phyloP scores from a whole-genome alignment of 2,113 vertebrate genomes.

The Ptyas mucosa region DNA sequence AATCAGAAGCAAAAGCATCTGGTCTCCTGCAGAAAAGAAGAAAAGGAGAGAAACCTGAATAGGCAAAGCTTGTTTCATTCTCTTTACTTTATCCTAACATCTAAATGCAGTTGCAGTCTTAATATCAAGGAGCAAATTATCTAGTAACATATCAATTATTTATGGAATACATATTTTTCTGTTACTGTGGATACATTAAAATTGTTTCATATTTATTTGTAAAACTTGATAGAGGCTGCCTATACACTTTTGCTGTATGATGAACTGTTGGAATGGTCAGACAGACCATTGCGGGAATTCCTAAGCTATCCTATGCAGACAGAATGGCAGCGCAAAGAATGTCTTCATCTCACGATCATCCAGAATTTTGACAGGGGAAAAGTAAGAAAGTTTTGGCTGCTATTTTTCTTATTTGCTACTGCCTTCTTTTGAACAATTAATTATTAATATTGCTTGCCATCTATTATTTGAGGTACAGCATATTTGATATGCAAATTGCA shows the following conservation, averaged over 20 bases:
- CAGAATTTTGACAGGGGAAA: slow-evolving; percentile 95
- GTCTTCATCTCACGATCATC: slow-evolving; percentile 91
- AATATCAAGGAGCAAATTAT: background rate
- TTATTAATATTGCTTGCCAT: background rate
- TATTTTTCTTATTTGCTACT: background rate
- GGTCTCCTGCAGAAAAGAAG: background rate
- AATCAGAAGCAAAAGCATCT: background rate
- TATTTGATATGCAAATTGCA: background rate
- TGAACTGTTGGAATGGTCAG: slow-evolving; percentile 94
- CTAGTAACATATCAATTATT: background rate
- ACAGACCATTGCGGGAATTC: slow-evolving; percentile 90
- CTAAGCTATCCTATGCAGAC: slow-evolving; percentile 97
- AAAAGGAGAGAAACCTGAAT: background rate
- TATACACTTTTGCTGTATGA: slow-evolving; percentile 94
- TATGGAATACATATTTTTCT: background rate
- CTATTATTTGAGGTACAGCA: background rate
- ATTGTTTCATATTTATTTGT: background rate
- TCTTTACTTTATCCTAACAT: background rate
- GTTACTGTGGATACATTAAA: background rate
- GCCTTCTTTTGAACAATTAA: background rate
- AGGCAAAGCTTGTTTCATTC: background rate
- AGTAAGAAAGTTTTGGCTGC: slow-evolving; percentile 54
- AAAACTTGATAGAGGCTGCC: slow-evolving; percentile 79
- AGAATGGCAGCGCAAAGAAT: slow-evolving; percentile 96
- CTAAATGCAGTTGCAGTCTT: background rate